Percentiles rank a stretch among this genome's conserved stretches.
These are phyloP conservation scores for Choristoneura rosaceana DNA, from an alignment of 2,888 invertebrate species.

Conservation along the genomic window DNA sequence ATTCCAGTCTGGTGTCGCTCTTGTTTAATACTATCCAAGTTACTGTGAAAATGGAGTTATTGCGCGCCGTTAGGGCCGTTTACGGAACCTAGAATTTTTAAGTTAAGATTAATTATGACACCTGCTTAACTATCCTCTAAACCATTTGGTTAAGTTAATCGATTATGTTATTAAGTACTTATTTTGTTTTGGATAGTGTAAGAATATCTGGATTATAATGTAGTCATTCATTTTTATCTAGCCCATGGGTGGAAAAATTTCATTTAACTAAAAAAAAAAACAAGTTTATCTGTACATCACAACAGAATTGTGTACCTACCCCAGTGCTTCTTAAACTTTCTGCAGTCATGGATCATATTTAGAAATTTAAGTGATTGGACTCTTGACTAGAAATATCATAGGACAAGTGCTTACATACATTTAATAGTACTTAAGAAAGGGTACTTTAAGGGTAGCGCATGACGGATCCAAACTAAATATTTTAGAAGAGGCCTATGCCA, in stretches of 20 bases:
- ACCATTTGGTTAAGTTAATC: neutral
- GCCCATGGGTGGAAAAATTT: neutral
- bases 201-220: neutral
- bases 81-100: neutral
- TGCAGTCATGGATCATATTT: too few species aligned
- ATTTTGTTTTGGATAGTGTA: neutral
- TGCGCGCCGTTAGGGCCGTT: conserved; percentile 4
- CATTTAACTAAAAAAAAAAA: neutral
- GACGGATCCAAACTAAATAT: too few species aligned
- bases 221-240: neutral
- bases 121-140: neutral
- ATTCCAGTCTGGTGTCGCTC: neutral
- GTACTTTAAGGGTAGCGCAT: too few species aligned
- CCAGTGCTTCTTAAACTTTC: too few species aligned
- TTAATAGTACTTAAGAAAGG: too few species aligned
- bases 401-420: too few species aligned
- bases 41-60: conserved; percentile 12
- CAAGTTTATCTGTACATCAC: too few species aligned
- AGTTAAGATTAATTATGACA: neutral
- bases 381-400: too few species aligned
- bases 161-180: neutral
- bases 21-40: neutral
- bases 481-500: too few species aligned
- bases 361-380: too few species aligned
- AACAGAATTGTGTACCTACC: too few species aligned